Percentiles rank a stretch among this genome's conserved stretches.
Evolutionary conservation across 2,113 vertebrate genomes (phyloP).

Genomic region (Hirundichthys speculiger): DNA sequence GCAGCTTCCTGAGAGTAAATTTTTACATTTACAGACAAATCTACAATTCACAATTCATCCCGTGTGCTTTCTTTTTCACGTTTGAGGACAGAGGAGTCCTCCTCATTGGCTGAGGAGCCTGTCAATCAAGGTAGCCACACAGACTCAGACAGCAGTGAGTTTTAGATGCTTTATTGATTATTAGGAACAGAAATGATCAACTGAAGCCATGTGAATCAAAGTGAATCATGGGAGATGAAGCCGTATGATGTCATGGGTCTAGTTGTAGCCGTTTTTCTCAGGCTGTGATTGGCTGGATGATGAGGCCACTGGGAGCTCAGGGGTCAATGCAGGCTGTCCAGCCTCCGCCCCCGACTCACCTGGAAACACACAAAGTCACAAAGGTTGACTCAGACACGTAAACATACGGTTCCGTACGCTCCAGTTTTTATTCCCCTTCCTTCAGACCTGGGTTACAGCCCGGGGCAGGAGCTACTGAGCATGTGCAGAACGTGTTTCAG

Average conservation of each 20-base stretch:
- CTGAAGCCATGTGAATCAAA: constrained; percentile 2
- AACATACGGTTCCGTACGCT: too few species aligned
- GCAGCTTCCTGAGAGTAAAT: too few species aligned
- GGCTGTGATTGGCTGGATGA: constrained; percentile 45
- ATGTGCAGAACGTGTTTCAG: too few species aligned
- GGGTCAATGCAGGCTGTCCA: constrained; percentile 2
- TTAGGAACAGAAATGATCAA: constrained; percentile 13
- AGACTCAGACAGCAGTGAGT: neutral
- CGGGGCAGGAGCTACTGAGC: too few species aligned
- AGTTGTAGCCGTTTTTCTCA: constrained; percentile 58
- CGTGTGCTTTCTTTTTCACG: too few species aligned
- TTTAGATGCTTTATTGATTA: constrained; percentile 46
- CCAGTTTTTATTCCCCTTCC: too few species aligned
- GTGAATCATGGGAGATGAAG: constrained; percentile 21
- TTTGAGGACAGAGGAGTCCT: neutral
- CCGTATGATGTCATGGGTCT: constrained; percentile 19
- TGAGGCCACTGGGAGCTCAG: constrained; percentile 34
- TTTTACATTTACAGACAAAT: too few species aligned
- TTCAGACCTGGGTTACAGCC: too few species aligned
- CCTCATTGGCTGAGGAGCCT: constrained; percentile 1
- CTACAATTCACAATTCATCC: too few species aligned
- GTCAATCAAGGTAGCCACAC: neutral
- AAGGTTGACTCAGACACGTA: too few species aligned
- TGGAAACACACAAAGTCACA: constrained; percentile 3
- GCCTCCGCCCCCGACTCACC: constrained; percentile 40